These are phyloP conservation scores for Conus canariensis DNA, from an alignment of 2,888 invertebrate genomes.

Conservation along the genomic window DNA sequence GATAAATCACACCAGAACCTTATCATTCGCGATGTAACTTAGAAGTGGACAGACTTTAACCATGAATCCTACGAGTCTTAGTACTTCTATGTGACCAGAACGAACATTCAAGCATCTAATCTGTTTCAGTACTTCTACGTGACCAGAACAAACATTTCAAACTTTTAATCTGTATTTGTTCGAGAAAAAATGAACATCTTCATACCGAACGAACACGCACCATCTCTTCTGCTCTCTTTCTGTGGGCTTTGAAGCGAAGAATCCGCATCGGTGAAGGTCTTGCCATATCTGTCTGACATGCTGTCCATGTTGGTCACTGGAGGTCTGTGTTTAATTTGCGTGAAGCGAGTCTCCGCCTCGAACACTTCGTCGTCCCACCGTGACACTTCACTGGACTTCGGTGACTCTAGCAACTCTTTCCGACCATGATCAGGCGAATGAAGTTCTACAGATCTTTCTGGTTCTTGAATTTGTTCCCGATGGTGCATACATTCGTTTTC, in stretches of 20 bases:
- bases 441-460: not conserved
- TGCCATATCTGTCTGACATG: not conserved
- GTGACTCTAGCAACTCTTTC: too few relatives aligned
- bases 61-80: not conserved
- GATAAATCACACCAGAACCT: too few relatives aligned
- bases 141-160: not conserved
- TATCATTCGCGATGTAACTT: too few relatives aligned
- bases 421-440: not conserved
- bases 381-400: not conserved
- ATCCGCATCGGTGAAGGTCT: not conserved
- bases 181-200: too few relatives aligned
- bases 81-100: not conserved
- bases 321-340: too few relatives aligned
- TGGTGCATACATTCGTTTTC: not conserved
- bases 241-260: not conserved
- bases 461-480: not conserved
- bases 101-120: not conserved
- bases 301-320: not conserved
- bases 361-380: too few relatives aligned
- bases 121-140: not conserved
- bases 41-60: too few relatives aligned
- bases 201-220: not conserved
- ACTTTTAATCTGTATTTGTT: not conserved
- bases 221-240: constrained; percentile 5
- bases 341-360: not conserved